Base-by-base conservation (phyloP, 2,797 vertebrate genomes). In the Fistularia commersonii region DNA sequence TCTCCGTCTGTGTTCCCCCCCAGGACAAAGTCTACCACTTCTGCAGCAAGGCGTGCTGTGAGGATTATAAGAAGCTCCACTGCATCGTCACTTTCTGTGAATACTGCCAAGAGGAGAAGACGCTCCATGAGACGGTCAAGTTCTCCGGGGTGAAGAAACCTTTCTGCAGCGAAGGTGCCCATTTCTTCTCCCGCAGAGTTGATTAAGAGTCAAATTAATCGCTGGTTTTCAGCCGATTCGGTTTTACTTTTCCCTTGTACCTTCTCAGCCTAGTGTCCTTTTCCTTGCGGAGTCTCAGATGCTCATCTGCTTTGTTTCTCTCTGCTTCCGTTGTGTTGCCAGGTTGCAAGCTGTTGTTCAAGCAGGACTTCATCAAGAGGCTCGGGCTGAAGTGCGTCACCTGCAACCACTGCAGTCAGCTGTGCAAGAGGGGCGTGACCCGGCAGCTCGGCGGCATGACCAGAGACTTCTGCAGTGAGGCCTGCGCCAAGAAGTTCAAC, bases 21-120 rank as follows among this genome's bases (percentile, higher is more conserved):
- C 88, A 99, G 97, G 97, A 95, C 75, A 98, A 96, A 74, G 92
- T 97, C 8, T 91, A 94, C 89, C 96, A 98, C 83, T 99, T 99
- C 90, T 99, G 97, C 83, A 96, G 95, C 81, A 95, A 91, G 84
- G 84, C 90, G 8, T 99, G 97, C 81, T 97, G 95, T 69, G 97
- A 96, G 76, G 97, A 99, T 82, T 98, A 96, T 86, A 99, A 99
- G 89, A 99, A 98, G 79, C 91, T 99, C 34, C 96, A 98, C 75
- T 98, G 96, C 82, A 97, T 99, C 51, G 96, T 99, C 73, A 98
- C 95, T 0, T 94, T 94, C 83, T 99, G 97, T 51, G 96, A 98
- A 88, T 94, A 94, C 84, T 99, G 97, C 80, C 97, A 98, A 77
- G 97, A 99, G 74, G 97, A 99, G 85, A 99, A 97, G 88, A 99